Base-by-base conservation (phyloP, 64 coral and sea anemone species). In the Acropora yongei region DNA sequence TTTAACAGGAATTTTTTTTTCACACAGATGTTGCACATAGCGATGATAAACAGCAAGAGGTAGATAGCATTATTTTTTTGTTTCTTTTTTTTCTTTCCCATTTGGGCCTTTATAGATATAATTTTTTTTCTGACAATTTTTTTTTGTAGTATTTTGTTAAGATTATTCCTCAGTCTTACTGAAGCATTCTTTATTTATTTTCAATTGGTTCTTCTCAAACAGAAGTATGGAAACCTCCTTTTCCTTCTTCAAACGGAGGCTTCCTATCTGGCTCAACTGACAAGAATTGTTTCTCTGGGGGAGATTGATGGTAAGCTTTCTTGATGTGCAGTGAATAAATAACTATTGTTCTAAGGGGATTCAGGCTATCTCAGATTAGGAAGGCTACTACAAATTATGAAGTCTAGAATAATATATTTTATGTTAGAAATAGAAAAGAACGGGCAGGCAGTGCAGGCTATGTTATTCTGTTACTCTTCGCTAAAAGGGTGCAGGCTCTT, bases 171-270 rank as follows among this genome's bases (percentile, higher is more conserved):
- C 63, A 68, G 17, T 68, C 7, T 16, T 68, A n/a, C 51, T 68
- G 17, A 13, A 17, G 0, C 63, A 17, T 68, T 68, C 63, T 18
- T 78, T 45, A 18, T 50, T 16, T 8, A 42, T 66, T 12, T 10
- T 6, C 30, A 30, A 30, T 30, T 30, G 5, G 42, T 58, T 76
- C 47, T 12, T 13, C 55, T 86, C 68, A 13, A 63, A 8, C 57
- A 98, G 97, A 93, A 85, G 42, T 98, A 96, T 89, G 94, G 97
- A 79, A 93, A 98, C 44, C 79, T 98, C 2, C 96, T 98, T 48
- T 98, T 93, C 75, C 73, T 98, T 41, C 91, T 98, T 18, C 97
- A 98, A 86, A 98, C 94, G 3, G 97, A 98, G 46, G 91, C 97
- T 41, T 94, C 81, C 66, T 98, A 98, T 68, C 77, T 98, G 13